A percentile compares a stretch with the other conserved stretches of the same genome.
phyloP scores from a whole-genome alignment of 1,140 invertebrate species.

The Uloborus diversus region DNA sequence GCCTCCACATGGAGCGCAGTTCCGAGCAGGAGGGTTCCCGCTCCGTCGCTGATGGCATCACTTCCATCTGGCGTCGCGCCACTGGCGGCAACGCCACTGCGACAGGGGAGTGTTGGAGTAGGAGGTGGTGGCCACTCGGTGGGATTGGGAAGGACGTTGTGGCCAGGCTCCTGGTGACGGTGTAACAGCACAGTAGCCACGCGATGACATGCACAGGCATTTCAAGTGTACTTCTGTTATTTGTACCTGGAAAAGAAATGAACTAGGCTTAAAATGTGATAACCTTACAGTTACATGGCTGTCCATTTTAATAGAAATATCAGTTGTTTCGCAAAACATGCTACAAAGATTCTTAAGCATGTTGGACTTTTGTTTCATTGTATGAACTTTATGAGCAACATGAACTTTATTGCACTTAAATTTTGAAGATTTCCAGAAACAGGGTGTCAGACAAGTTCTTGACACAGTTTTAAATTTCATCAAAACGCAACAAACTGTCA shows the following conservation, averaged over 20 bases:
- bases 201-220: not conserved
- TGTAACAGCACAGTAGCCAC: not conserved
- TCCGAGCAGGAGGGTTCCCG: constrained; percentile 84
- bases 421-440: no score
- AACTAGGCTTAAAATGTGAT: not conserved
- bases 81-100: constrained; percentile 36
- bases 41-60: constrained; percentile 8
- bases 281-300: no score
- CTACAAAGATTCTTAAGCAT: no score
- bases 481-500: no score
- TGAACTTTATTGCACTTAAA: no score
- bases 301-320: no score
- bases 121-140: constrained; percentile 27
- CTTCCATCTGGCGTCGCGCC: constrained; percentile 36
- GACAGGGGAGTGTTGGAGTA: constrained; percentile 15
- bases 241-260: not conserved
- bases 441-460: no score
- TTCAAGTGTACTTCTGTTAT: not conserved
- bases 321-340: no score
- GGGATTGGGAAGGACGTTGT: constrained; percentile 34
- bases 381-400: no score
- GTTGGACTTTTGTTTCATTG: no score
- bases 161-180: not conserved
- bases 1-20: constrained; percentile 89
- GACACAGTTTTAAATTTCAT: no score